Evolutionary conservation across 2,797 vertebrate genomes (phyloP).

Genomic region (Melopsittacus undulatus): DNA sequence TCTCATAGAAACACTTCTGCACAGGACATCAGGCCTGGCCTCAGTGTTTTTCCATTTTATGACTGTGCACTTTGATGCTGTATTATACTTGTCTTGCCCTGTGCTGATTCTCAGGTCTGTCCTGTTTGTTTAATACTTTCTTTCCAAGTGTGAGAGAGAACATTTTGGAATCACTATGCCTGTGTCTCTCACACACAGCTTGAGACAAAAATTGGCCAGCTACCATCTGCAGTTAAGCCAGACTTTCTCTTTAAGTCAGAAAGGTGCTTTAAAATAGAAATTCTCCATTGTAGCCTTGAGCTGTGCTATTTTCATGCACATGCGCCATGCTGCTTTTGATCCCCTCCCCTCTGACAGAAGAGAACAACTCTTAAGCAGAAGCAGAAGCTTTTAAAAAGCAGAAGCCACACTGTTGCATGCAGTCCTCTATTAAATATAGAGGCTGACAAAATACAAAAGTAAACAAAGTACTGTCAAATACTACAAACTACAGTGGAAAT

Average conservation of each 20-base stretch:
- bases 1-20: not conserved
- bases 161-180: not conserved
- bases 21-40: not conserved
- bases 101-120: not conserved
- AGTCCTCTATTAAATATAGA: not conserved
- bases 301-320: not conserved
- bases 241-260: not conserved
- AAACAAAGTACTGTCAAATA: not conserved
- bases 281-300: not conserved
- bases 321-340: not conserved
- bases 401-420: not conserved
- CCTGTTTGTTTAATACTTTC: not conserved
- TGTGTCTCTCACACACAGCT: not conserved
- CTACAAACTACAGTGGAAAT: not conserved
- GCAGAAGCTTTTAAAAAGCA: not conserved
- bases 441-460: not conserved
- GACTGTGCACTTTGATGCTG: not conserved
- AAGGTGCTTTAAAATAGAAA: not conserved
- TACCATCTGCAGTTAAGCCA: not conserved
- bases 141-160: not conserved
- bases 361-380: not conserved
- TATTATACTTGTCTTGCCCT: not conserved
- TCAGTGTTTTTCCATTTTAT: conserved; percentile 47
- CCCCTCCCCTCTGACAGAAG: not conserved
- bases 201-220: not conserved